phyloP scores from a whole-genome alignment of 2,797 vertebrate species.

The Buceros bicornis region DNA sequence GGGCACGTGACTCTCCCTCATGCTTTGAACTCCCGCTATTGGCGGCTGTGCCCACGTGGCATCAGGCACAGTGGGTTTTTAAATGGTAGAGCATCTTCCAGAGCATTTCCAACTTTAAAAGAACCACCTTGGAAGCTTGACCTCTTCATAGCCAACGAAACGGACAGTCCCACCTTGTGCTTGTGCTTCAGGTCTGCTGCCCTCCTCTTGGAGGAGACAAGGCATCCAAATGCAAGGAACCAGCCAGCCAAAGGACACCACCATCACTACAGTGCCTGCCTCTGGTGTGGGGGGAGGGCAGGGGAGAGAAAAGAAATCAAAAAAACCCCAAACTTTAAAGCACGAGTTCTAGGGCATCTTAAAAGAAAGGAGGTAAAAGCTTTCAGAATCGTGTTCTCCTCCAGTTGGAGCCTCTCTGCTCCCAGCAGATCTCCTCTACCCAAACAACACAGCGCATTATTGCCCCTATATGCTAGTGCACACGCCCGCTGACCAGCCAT shows the following conservation, averaged over 20 bases:
- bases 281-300: background rate
- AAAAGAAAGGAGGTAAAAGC: background rate
- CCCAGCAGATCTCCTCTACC: background rate
- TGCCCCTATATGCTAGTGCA: background rate
- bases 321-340: background rate
- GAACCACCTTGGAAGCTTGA: background rate
- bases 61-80: background rate
- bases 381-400: background rate
- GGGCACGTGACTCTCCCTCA: background rate
- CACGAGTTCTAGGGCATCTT: background rate
- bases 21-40: background rate
- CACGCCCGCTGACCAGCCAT: rapidly evolving
- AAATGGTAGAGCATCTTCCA: background rate
- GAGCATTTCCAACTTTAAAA: background rate
- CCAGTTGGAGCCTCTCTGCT: background rate
- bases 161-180: rapidly evolving
- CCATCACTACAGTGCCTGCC: no score
- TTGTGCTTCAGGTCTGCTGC: background rate
- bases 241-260: background rate
- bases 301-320: background rate
- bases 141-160: rapidly evolving
- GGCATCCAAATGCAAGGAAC: background rate
- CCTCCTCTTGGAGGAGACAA: background rate
- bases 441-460: rapidly evolving
- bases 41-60: background rate